Conservation (phyloP, 53 echinoderm and acorn worm genomes). For the Temnopleurus reevesii region DNA sequence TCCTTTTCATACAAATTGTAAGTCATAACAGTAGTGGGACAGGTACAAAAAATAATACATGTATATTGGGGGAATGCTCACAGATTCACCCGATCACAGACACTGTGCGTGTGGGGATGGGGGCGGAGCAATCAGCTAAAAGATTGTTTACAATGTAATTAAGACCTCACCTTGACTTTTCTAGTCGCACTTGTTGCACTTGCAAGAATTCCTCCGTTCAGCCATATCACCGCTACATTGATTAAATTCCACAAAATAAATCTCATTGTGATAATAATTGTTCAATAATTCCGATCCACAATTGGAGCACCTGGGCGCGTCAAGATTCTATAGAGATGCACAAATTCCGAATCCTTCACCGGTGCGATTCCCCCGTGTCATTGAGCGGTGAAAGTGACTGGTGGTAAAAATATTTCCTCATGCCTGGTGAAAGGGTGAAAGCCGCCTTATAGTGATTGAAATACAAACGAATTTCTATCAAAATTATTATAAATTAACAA, state of each 20-base stretch:
- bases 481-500: neutral
- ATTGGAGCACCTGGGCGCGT: neutral
- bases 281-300: neutral
- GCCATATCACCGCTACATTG: constrained; percentile 18
- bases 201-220: neutral
- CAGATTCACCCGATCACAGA: too few relatives aligned
- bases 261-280: constrained; percentile 22
- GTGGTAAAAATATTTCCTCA: neutral
- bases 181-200: neutral
- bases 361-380: neutral
- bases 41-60: too few relatives aligned
- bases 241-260: constrained; percentile 50
- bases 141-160: neutral
- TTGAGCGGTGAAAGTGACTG: neutral
- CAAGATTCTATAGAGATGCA: neutral
- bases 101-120: too few relatives aligned
- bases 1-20: too few relatives aligned
- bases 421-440: neutral
- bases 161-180: constrained; percentile 24
- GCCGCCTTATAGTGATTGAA: neutral
- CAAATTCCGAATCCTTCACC: neutral
- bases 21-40: too few relatives aligned
- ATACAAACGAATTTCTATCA: neutral
- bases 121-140: too few relatives aligned
- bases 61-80: too few relatives aligned